Percentiles rank a stretch among this genome's conserved stretches.
phyloP scores from a whole-genome alignment of 2,113 vertebrate species.

The Leptocoma aspasia region DNA sequence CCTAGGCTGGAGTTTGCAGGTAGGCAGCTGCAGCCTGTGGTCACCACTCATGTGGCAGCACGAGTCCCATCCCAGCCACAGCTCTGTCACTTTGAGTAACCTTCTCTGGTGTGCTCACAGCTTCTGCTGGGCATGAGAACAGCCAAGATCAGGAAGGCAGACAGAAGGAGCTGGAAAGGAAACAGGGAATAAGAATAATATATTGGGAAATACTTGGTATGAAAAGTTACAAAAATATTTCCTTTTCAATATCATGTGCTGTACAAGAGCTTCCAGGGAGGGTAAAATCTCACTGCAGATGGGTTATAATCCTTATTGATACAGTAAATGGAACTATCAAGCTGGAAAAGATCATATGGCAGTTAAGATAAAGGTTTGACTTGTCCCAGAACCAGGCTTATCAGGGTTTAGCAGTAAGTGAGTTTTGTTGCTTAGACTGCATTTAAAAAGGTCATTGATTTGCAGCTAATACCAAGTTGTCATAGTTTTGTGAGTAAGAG shows the following conservation, averaged over 20 bases:
- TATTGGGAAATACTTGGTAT: neutral
- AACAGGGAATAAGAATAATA: neutral
- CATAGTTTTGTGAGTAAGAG: constrained; percentile 78
- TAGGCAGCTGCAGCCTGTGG: neutral
- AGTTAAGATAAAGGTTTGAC: constrained; percentile 76
- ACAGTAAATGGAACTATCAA: constrained; percentile 68
- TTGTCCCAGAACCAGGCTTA: constrained; percentile 69
- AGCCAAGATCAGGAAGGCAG: neutral
- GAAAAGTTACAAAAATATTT: neutral
- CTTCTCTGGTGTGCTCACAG: neutral
- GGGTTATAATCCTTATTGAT: constrained; percentile 67
- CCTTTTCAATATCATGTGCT: constrained; percentile 26
- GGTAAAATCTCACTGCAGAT: constrained; percentile 15
- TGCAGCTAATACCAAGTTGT: constrained; percentile 79
- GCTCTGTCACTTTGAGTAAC: neutral
- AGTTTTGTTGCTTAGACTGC: constrained; percentile 69
- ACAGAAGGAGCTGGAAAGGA: neutral
- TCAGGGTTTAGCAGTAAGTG: constrained; percentile 68
- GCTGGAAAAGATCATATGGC: constrained; percentile 67
- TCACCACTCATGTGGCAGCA: neutral
- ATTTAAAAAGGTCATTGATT: constrained; percentile 82
- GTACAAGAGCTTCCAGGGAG: constrained; percentile 30
- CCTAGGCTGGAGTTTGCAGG: neutral
- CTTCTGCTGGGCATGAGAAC: constrained; percentile 11
- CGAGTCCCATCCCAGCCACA: neutral